Evolutionary conservation across 1,140 invertebrate species (phyloP), one percentile per base, ranked within the genome.

Genomic region (Acyrthosiphon pisum): DNA sequence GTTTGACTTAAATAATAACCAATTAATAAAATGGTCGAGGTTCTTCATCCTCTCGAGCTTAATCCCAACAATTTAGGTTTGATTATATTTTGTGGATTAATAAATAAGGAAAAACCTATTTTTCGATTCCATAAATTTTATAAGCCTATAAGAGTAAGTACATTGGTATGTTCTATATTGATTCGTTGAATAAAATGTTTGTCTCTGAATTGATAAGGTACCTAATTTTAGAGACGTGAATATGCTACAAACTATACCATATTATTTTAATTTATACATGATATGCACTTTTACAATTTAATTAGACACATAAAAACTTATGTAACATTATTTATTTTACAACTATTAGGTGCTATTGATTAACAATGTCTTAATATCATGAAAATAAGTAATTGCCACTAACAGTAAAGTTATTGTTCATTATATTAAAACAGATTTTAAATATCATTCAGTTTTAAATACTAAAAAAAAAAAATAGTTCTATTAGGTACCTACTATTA

Each of bases 401-500:
- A n/a, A 76, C 60, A 18, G 60, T n/a, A n/a, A n/a, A n/a, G n/a
- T 76, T n/a, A 76, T 6, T 76, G 60, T 76, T 76, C 14, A n/a
- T 76, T 76, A n/a, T 76, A n/a, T 76, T 35, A 76, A 76, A 76
- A 76, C n/a, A 76, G 60, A 76, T 76, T 68, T 76, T 76, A 76
- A n/a, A n/a, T 6, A 68, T 18, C 26, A 60, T 60, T 60, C 26
- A 60, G 8, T 30, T 60, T 60, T 60, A 60, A 60, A 30, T 68
- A 18, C 0, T n/a, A 60, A 68, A 68, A 18, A 30, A 76, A n/a
- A n/a, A 22, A 11, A 30, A n/a, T 68, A 30, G 26, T 76, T n/a
- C n/a, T n/a, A 68, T 68, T 68, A n/a, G 44, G 44, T 46, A 46
- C 41, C n/a, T 68, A 4, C 9, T 68, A 60, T 60, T 60, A 6